Conservation (phyloP, 2,888 invertebrate genomes). For the Polydrusus cervinus region DNA sequence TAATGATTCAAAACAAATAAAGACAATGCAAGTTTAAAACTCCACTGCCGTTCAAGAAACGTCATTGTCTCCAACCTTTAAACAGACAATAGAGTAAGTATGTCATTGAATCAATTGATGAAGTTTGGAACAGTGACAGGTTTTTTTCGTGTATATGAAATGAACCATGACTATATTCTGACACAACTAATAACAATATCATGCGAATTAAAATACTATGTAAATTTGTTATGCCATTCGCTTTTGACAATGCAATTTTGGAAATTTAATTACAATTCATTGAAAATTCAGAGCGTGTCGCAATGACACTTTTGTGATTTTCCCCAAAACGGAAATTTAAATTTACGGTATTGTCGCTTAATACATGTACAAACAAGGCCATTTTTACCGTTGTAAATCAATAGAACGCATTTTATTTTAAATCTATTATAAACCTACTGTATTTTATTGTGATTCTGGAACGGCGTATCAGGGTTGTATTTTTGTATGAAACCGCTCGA, state of each 20-base stretch:
- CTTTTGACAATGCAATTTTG: slow-evolving; percentile 34
- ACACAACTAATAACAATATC: not conserved
- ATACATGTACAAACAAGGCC: slow-evolving; percentile 11
- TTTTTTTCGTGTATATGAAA: no score
- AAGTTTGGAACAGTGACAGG: no score
- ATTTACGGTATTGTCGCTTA: slow-evolving; percentile 44
- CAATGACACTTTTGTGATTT: slow-evolving; percentile 32
- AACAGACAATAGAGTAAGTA: no score
- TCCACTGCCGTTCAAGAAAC: no score
- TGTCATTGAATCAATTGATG: no score
- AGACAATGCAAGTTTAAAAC: no score
- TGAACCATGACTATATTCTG: not conserved
- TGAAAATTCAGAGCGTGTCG: slow-evolving; percentile 36
- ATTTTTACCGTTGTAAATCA: slow-evolving; percentile 13
- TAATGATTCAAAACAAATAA: no score
- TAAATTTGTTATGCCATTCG: slow-evolving; percentile 33
- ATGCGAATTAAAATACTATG: slow-evolving; percentile 17
- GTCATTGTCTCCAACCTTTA: no score
- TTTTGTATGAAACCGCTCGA: no score
- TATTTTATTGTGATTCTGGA: not conserved
- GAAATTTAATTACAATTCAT: slow-evolving; percentile 39
- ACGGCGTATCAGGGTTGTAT: no score
- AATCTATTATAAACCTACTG: not conserved
- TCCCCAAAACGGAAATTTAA: slow-evolving; percentile 46
- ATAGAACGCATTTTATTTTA: slow-evolving; percentile 11